Evolutionary conservation across 2,888 invertebrate species (phyloP), one percentile per base, ranked within the genome.

Genomic region (Torymus auratus): DNA sequence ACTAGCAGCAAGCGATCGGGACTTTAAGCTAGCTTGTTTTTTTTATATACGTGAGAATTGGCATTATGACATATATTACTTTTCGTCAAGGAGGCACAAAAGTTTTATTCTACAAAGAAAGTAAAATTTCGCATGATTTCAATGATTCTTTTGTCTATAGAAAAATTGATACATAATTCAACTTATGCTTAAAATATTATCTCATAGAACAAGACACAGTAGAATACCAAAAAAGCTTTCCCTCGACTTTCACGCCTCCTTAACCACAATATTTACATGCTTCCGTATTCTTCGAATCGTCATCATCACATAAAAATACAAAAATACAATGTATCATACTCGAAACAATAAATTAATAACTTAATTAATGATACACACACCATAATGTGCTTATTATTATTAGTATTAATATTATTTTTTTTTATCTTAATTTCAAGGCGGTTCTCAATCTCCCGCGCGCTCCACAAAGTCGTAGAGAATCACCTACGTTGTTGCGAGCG

Each of bases 1-100:
- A 89, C 87, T 88, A 88, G 87, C 86, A 86, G 84, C 85, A 87
- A 88, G 88, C 88, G 83, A 88, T 86, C 82, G 76, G 84, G 83
- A 86, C 85, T 77, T 73, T 10, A 80, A 77, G 65, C 71, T 73
- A 70, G 41, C 60, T 81, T 41, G 41, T 41, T 41, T 41, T 41
- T 41, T 77, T 73, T 65, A 55, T 17, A 78, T 62, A 73, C 13
- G 15, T 69, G 15, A 61, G 65, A 77, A 53, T 65, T 52, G 10
- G 65, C 53, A 71, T 52, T 65, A 58, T 71, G 60, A 64, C 15
- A 61, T 71, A 71, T 53, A 76, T 67, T 68, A 75, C 17, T 65
- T 74, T 69, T 15, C 14, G 53, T 79, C 20, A 74, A 62, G 52
- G 52, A 64, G 50, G 75, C 55, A 41, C 11, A 4, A 67, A 61